A percentile compares a stretch with the other conserved stretches of the same genome.
Conservation (phyloP, 2,113 vertebrate species). For the Leptodactylus fuscus region DNA sequence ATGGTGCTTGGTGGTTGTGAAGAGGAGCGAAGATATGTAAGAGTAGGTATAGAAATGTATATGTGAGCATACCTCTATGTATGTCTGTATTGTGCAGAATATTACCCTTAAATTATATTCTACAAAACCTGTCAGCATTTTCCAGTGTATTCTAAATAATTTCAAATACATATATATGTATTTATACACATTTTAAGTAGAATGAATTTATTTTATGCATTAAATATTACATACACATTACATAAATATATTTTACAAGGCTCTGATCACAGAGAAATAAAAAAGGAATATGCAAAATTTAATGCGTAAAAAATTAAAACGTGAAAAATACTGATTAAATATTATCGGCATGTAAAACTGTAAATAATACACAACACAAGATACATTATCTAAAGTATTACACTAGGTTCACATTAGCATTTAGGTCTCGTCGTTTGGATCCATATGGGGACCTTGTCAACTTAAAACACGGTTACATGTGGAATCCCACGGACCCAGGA, state of each 20-base stretch:
- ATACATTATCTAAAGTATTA: not conserved
- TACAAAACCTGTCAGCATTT: slow-evolving; percentile 6
- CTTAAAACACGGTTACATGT: too few species aligned
- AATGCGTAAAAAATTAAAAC: not conserved
- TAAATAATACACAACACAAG: not conserved
- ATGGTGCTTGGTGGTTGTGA: slow-evolving; percentile 34
- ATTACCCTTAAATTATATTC: not conserved
- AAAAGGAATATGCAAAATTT: not conserved
- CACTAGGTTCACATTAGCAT: too few species aligned
- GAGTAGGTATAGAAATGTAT: slow-evolving; percentile 25
- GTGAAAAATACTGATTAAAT: not conserved
- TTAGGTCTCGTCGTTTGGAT: too few species aligned
- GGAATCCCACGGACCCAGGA: too few species aligned
- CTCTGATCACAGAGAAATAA: not conserved
- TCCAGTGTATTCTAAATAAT: too few species aligned
- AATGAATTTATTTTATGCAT: too few species aligned
- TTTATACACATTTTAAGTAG: not conserved
- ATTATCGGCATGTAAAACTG: not conserved
- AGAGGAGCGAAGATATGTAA: slow-evolving; percentile 25
- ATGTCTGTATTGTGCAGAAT: not conserved
- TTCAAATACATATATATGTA: too few species aligned
- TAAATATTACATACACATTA: too few species aligned
- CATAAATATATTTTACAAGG: not conserved
- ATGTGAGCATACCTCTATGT: not conserved
- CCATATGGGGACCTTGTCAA: too few species aligned